Evolutionary conservation across 2,888 invertebrate genomes (phyloP).

Genomic region (Mythimna lalbum): DNA sequence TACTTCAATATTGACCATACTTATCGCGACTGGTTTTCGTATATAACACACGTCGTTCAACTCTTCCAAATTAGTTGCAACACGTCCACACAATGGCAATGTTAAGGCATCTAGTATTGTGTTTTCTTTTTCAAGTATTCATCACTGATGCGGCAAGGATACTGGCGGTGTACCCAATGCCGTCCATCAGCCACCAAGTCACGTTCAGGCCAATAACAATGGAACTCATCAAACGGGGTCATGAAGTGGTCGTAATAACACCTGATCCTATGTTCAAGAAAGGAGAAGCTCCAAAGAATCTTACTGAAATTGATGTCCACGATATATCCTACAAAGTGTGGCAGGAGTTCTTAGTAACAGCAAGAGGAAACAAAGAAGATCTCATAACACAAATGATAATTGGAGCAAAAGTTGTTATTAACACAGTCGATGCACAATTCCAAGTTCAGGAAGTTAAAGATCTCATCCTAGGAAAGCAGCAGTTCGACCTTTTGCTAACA

Average conservation of each 20-base stretch:
- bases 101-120: not conserved
- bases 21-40: constrained; percentile 15
- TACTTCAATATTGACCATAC: constrained; percentile 1
- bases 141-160: constrained; percentile 71
- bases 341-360: constrained; percentile 34
- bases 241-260: constrained; percentile 79
- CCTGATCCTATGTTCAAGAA: constrained; percentile 68
- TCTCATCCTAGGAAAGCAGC: constrained; percentile 60
- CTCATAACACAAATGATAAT: constrained; percentile 44
- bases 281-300: constrained; percentile 66
- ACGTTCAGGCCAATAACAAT: constrained; percentile 75
- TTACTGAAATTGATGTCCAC: constrained; percentile 78
- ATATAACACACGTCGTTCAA: constrained; percentile 8
- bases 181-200: constrained; percentile 83
- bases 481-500: constrained; percentile 72
- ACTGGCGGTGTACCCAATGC: constrained; percentile 73
- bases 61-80: constrained; percentile 6
- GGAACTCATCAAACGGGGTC: constrained; percentile 79
- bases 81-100: constrained; percentile 20
- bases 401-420: constrained; percentile 20
- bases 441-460: constrained; percentile 60
- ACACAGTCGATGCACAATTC: constrained; percentile 58
- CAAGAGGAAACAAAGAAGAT: constrained; percentile 47
- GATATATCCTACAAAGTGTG: constrained; percentile 67
- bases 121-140: not conserved